A percentile compares a stretch with the other conserved stretches of the same genome.
These are phyloP conservation scores for Dromaius novaehollandiae DNA, from an alignment of 2,113 vertebrate genomes.

Conservation along the genomic window DNA sequence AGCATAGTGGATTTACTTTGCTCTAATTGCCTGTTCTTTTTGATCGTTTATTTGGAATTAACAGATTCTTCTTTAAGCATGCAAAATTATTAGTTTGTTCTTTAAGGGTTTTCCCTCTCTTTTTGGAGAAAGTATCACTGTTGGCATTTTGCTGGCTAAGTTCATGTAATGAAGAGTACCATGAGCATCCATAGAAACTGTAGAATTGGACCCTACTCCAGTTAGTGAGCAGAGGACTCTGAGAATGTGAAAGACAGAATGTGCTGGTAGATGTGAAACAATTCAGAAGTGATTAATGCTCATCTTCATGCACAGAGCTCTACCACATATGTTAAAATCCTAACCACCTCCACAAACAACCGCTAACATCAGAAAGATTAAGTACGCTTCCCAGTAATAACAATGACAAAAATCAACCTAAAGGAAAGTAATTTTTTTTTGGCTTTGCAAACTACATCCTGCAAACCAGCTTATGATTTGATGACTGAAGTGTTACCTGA, in stretches of 20 bases:
- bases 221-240: neutral
- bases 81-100: neutral
- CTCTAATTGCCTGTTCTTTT: neutral
- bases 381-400: neutral
- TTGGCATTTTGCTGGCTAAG: neutral
- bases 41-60: neutral
- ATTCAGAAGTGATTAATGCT: neutral
- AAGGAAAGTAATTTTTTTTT: neutral
- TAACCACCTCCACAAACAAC: neutral
- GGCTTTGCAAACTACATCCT: neutral
- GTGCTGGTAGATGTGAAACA: constrained; percentile 3
- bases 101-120: neutral
- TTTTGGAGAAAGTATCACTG: neutral
- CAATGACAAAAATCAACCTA: neutral
- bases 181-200: neutral
- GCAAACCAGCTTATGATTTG: neutral
- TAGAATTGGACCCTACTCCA: neutral
- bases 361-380: neutral
- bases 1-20: neutral
- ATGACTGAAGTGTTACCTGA: neutral
- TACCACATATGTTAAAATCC: neutral
- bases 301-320: neutral
- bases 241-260: neutral
- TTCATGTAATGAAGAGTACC: neutral
- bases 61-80: neutral